Evolutionary conservation across 2,888 invertebrate species (phyloP).

Genomic region (Cheilosia soror): DNA sequence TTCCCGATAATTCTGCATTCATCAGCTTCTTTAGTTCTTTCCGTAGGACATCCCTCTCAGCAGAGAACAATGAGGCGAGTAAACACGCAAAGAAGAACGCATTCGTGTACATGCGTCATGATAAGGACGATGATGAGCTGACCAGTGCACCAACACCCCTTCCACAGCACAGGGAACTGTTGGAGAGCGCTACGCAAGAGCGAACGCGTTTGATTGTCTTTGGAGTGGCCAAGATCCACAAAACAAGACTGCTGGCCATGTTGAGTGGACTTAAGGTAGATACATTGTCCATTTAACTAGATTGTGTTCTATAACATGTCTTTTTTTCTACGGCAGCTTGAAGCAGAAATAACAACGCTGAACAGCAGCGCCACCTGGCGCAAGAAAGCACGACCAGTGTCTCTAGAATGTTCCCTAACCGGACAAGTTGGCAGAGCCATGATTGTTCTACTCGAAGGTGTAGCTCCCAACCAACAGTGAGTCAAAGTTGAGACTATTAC

Average conservation of each 20-base stretch:
- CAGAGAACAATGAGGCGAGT: conserved; percentile 89
- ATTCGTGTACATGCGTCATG: conserved; percentile 84
- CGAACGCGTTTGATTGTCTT: conserved; percentile 92
- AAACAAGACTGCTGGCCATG: conserved; percentile 93
- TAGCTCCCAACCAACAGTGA: conserved; percentile 94
- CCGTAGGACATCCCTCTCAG: conserved; percentile 87
- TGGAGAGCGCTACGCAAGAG: conserved; percentile 85
- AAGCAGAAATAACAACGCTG: conserved; percentile 96
- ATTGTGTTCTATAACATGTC: not conserved
- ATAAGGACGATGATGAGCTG: conserved; percentile 85
- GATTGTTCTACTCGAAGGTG: conserved; percentile 96
- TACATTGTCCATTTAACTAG: not conserved
- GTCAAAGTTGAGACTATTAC: conserved; percentile 76
- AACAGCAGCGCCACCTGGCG: conserved; percentile 96
- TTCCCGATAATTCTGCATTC: conserved; percentile 76
- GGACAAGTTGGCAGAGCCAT: conserved; percentile 96
- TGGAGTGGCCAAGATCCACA: conserved; percentile 93
- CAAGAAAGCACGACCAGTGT: conserved; percentile 90
- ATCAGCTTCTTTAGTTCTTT: conserved; percentile 64
- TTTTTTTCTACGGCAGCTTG: conserved; percentile 84
- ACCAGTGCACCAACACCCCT: conserved; percentile 82
- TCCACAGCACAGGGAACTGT: conserved; percentile 80
- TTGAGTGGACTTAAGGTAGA: conserved; percentile 92
- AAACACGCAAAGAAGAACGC: conserved; percentile 86
- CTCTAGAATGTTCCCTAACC: conserved; percentile 90